Conservation (phyloP, 2,113 vertebrate species). For the Coregonus clupeaformis region DNA sequence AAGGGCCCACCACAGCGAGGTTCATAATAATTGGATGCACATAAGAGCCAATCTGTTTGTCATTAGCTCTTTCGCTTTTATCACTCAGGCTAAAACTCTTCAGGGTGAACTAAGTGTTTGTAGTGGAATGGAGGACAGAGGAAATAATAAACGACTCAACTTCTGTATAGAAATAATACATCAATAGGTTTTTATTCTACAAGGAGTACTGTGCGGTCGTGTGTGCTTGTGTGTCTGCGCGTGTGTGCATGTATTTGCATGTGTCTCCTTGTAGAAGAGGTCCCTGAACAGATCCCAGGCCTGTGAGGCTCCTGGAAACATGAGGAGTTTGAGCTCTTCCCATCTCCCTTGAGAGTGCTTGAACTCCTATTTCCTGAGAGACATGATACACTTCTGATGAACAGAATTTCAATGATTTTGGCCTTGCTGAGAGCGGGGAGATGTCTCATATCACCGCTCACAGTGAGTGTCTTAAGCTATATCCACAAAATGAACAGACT, state of each 20-base stretch:
- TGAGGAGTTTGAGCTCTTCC: not conserved
- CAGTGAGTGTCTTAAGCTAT: not conserved
- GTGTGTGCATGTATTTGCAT: not conserved
- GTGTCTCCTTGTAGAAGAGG: not conserved
- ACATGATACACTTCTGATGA: slow-evolving; percentile 25
- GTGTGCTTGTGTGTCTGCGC: not conserved
- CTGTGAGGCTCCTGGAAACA: not conserved
- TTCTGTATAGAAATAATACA: not conserved
- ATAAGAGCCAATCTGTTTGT: slow-evolving; percentile 32
- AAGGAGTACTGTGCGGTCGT: not conserved
- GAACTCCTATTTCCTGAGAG: slow-evolving; percentile 16
- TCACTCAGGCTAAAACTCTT: slow-evolving; percentile 13
- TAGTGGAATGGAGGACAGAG: not conserved
- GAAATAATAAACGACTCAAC: not conserved
- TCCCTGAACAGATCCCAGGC: not conserved
- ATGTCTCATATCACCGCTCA: slow-evolving; percentile 14
- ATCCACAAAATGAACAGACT: slow-evolving; percentile 13
- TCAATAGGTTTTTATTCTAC: not conserved
- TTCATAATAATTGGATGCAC: slow-evolving; percentile 43
- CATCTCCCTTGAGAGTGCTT: slow-evolving; percentile 15
- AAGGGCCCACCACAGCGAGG: slow-evolving; percentile 9
- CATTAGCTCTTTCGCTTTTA: slow-evolving; percentile 28
- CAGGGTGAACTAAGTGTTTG: not conserved
- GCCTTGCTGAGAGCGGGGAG: not conserved
- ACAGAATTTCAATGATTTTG: slow-evolving; percentile 34